These are phyloP conservation scores for Psammodynastes pulverulentus DNA, from an alignment of 2,113 vertebrate genomes.

Conservation along the genomic window DNA sequence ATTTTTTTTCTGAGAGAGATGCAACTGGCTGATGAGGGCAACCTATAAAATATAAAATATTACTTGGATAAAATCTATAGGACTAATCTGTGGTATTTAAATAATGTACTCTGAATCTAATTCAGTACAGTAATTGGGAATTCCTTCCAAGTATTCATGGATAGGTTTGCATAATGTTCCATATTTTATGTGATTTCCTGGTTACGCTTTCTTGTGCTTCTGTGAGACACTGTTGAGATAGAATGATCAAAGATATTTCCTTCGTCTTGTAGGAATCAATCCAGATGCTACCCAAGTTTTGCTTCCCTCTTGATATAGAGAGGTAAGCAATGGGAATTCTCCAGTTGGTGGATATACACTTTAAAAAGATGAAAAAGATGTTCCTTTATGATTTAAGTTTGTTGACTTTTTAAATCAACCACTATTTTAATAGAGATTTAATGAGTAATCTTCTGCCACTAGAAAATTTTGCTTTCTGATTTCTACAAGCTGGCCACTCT, in stretches of 20 bases:
- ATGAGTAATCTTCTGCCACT: background rate
- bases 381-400: background rate
- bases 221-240: background rate
- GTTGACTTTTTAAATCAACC: background rate
- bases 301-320: slow-evolving; percentile 86
- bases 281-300: slow-evolving; percentile 80
- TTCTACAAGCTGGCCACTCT: background rate
- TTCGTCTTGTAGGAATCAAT: slow-evolving; percentile 72
- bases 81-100: background rate
- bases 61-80: background rate
- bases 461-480: background rate
- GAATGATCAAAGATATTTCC: background rate
- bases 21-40: background rate
- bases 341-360: background rate
- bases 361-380: background rate
- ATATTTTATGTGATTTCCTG: background rate
- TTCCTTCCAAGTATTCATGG: background rate
- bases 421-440: background rate
- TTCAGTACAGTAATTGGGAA: background rate
- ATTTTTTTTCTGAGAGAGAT: background rate
- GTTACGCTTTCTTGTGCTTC: background rate
- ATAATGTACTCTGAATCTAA: background rate
- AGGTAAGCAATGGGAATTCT: slow-evolving; percentile 62
- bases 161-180: background rate
- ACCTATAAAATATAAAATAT: background rate